These are phyloP conservation scores for Phlogophora meticulosa DNA, from an alignment of 2,888 invertebrate species.

Conservation along the genomic window DNA sequence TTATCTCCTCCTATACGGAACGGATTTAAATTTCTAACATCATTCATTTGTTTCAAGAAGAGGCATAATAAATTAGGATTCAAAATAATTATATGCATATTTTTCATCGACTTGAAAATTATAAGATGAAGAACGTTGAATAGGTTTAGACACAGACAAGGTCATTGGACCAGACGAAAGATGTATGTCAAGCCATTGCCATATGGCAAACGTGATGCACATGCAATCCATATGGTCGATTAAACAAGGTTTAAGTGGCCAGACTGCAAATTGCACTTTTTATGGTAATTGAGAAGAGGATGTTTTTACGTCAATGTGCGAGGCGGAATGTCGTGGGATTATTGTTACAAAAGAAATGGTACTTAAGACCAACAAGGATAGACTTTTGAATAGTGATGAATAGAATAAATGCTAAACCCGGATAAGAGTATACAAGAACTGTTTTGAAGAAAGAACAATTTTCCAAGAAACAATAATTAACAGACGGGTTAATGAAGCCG, in stretches of 20 bases:
- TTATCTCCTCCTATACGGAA: constrained; percentile 8
- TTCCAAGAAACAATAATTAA: neutral
- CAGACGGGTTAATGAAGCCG: neutral
- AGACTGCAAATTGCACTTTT: constrained; percentile 38
- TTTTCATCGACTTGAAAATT: no score
- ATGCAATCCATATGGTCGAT: constrained; percentile 47
- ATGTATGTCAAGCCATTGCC: constrained; percentile 37
- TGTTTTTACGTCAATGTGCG: constrained; percentile 8
- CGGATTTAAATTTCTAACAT: constrained; percentile 9
- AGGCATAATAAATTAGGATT: constrained; percentile 3
- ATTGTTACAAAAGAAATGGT: neutral
- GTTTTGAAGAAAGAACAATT: neutral
- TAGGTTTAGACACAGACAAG: constrained; percentile 11
- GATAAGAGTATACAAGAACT: neutral
- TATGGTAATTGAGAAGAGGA: constrained; percentile 37
- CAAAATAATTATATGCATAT: no score
- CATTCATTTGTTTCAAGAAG: neutral
- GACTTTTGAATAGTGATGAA: neutral
- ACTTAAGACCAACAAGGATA: neutral
- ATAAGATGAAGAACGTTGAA: no score
- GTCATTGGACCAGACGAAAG: constrained; percentile 22
- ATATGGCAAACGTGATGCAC: constrained; percentile 37
- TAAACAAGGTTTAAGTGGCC: constrained; percentile 36
- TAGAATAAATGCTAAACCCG: neutral
- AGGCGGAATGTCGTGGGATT: neutral